Conservation (phyloP, 2,797 vertebrate species). For the Austrolebias charrua region DNA sequence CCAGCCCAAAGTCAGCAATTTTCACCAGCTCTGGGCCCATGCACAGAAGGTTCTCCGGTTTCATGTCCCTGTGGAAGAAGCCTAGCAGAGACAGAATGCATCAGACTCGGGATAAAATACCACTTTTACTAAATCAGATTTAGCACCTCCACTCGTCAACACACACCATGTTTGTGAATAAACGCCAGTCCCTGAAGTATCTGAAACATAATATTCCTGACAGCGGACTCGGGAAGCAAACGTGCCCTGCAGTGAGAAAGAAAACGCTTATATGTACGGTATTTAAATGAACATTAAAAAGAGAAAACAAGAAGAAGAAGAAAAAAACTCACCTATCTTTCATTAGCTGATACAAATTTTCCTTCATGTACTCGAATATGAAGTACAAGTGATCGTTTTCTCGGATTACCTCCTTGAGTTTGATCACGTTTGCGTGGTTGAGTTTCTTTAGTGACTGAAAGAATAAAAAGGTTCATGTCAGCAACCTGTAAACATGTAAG, state of each 20-base stretch:
- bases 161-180: conserved; percentile 88
- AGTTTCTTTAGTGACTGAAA: conserved; percentile 97
- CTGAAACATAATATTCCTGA: conserved; percentile 99
- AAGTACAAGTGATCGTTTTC: conserved; percentile 99
- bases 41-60: conserved; percentile 97
- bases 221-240: conserved; percentile 95
- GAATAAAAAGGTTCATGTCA: conserved; percentile 25
- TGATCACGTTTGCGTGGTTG: conserved; percentile 97
- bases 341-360: conserved; percentile 98
- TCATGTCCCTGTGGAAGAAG: conserved; percentile 98
- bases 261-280: no score
- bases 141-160: neutral
- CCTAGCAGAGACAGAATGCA: conserved; percentile 70
- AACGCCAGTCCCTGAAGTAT: conserved; percentile 97
- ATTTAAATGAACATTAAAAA: neutral
- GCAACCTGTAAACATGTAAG: neutral
- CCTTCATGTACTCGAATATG: conserved; percentile 99
- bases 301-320: neutral
- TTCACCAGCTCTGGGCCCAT: conserved; percentile 98
- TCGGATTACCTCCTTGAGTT: conserved; percentile 97
- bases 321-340: conserved; percentile 88
- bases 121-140: neutral
- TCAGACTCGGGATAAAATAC: conserved; percentile 1
- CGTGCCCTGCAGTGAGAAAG: conserved; percentile 84
- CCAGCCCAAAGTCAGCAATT: conserved; percentile 98